phyloP scores from a whole-genome alignment of 1,140 invertebrate species.

The Magallana ariakensis region DNA sequence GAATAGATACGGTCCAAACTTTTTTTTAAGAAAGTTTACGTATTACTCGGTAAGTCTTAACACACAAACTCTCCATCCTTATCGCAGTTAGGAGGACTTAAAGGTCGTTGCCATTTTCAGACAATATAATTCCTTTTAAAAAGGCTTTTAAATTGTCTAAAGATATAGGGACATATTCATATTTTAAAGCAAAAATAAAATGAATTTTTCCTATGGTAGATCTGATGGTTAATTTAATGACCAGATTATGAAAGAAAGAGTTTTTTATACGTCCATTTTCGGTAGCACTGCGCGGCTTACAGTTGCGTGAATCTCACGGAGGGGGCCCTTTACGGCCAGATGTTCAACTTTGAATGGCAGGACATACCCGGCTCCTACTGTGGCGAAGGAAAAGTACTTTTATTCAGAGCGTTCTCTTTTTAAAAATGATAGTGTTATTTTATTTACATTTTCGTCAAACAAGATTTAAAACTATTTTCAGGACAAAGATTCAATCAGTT shows the following conservation, averaged over 20 bases:
- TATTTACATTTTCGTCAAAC: too few species aligned
- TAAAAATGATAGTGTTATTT: too few species aligned
- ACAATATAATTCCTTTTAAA: too few species aligned
- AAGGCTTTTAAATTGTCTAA: too few species aligned
- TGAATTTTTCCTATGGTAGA: background rate
- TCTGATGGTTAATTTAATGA: background rate
- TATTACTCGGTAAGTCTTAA: background rate
- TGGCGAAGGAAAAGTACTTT: background rate
- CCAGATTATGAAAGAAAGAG: background rate
- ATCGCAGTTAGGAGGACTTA: too few species aligned
- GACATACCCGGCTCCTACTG: background rate
- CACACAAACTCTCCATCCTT: background rate
- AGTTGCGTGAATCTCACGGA: background rate
- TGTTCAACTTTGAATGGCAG: background rate
- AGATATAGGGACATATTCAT: background rate
- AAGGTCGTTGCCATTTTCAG: too few species aligned
- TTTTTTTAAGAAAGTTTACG: slow-evolving; percentile 25
- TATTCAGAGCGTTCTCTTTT: too few species aligned
- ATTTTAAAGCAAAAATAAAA: background rate
- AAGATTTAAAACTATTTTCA: too few species aligned
- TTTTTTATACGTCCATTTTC: background rate
- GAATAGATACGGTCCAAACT: slow-evolving; percentile 21
- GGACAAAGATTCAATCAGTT: too few species aligned
- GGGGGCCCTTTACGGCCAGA: background rate
- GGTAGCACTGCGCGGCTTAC: background rate